These are phyloP conservation scores for Sphaeridia pumilis DNA, from an alignment of 2,888 invertebrate genomes.

Conservation along the genomic window DNA sequence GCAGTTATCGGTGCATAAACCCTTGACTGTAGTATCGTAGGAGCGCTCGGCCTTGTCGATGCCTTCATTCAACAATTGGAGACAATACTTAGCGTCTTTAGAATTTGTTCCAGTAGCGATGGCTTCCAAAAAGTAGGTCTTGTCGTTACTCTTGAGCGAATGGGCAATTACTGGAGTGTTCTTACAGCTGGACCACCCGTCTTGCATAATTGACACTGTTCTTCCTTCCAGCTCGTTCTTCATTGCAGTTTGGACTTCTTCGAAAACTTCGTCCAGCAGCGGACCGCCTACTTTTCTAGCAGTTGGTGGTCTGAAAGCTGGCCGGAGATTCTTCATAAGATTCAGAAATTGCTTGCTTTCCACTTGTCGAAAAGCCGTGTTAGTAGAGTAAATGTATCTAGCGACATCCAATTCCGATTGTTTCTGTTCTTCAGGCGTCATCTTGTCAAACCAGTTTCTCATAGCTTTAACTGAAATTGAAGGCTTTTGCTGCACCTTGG, in stretches of 20 bases:
- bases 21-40: constrained; percentile 3
- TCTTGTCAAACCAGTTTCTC: background rate
- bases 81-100: constrained; percentile 9
- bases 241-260: background rate
- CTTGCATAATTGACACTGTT: constrained; percentile 15
- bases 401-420: background rate
- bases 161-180: constrained; percentile 17
- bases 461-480: no score
- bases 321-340: background rate
- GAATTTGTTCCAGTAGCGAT: constrained; percentile 1
- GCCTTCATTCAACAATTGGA: background rate
- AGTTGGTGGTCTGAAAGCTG: constrained; percentile 13
- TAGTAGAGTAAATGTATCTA: constrained; percentile 9
- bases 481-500: no score
- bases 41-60: background rate
- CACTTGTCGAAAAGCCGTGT: constrained; percentile 14
- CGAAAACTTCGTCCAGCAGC: constrained; percentile 9
- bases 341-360: constrained; percentile 15
- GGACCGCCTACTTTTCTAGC: constrained; percentile 1
- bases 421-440: background rate
- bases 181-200: constrained; percentile 19
- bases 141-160: constrained; percentile 1
- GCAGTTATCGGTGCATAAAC: constrained; percentile 16
- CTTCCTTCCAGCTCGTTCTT: background rate
- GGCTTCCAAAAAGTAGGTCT: constrained; percentile 10